Base-by-base conservation (phyloP, 1,140 invertebrate species). In the Pogonomyrmex californicus region DNA sequence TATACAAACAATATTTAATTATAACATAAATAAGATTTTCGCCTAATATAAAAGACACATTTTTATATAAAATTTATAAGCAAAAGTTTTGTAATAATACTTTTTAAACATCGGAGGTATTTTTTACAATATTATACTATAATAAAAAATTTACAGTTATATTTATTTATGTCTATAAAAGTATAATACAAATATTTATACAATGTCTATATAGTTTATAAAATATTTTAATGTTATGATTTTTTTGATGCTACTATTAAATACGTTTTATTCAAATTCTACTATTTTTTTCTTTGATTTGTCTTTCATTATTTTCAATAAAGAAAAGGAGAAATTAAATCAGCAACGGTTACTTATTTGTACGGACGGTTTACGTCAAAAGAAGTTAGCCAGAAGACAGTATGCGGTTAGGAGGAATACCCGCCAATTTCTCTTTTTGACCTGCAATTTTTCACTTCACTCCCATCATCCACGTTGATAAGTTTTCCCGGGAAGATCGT, bases 341-440 rank as follows among this genome's bases (percentile, higher is more conserved):
- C 68, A 75, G 41, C 79, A 73, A 83, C 12, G 41, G 68, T 75
- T 75, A 83, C 12, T 73, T 82, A 82, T 83, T 49, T 75, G 30
- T 47, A 14, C 68, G 68, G 79, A 60, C 12, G 79, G 68, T 73
- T 82, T 47, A 60, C 54, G 54, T 83, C 7, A 30, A 73, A 73
- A 82, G 54, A 83, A 75, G 54, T 83, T 75, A 62, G 54, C 44
- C 33, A 41, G 54, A 82, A 75, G 66, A 83, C 68, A 73, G 79
- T 83, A 49, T 47, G 68, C 54, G 68, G 79, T 83, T 83, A 75
- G 30, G 44, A 75, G 68, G 30, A 75, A 83, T 73, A 83, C 68
- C 54, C 41, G 60, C 79, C 79, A 75, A 83, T 83, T 83, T 83
- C 79, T 83, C 79, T 83, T 83, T 83, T 83, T 83, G 68, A 83